A percentile compares a stretch with the other conserved stretches of the same genome.
Evolutionary conservation across 2,797 vertebrate genomes (phyloP).

Genomic region (Odontamblyopus rebecca): DNA sequence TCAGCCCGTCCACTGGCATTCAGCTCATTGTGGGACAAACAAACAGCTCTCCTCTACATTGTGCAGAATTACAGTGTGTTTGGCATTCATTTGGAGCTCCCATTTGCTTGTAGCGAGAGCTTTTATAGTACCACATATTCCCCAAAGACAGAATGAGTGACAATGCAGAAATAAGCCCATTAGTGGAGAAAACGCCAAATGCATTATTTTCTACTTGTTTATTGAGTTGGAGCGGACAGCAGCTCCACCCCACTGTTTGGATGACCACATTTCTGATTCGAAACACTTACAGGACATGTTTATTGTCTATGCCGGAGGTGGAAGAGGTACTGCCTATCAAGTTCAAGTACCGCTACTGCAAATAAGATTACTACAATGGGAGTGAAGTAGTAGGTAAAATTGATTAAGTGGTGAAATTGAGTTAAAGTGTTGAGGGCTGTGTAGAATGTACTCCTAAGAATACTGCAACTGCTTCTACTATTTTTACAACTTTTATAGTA

Average conservation of each 20-base stretch:
- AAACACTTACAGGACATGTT: slow-evolving; percentile 93
- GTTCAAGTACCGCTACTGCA: slow-evolving; percentile 3
- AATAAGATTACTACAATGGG: not conserved
- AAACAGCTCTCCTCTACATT: slow-evolving; percentile 36
- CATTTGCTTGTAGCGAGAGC: slow-evolving; percentile 70
- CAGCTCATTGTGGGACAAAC: slow-evolving; percentile 29
- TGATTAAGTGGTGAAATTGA: not conserved
- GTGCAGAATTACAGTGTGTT: slow-evolving; percentile 49
- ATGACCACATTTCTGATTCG: slow-evolving; percentile 96
- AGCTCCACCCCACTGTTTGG: slow-evolving; percentile 82
- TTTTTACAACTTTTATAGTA: not conserved
- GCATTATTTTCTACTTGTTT: slow-evolving; percentile 74
- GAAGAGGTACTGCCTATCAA: not conserved
- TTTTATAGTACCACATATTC: slow-evolving; percentile 73
- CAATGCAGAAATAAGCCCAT: slow-evolving; percentile 82
- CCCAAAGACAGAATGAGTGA: slow-evolving; percentile 76
- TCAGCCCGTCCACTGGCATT: slow-evolving; percentile 12
- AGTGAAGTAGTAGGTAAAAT: not conserved
- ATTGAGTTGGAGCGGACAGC: slow-evolving; percentile 65
- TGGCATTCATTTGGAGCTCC: slow-evolving; percentile 66
- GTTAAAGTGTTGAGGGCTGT: too few species aligned
- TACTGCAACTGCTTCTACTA: not conserved
- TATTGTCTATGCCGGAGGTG: slow-evolving; percentile 73
- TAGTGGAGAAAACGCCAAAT: slow-evolving; percentile 75
- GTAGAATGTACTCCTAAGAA: too few species aligned